Evolutionary conservation across 2,888 invertebrate species (phyloP).

Genomic region (Lymantria monacha): DNA sequence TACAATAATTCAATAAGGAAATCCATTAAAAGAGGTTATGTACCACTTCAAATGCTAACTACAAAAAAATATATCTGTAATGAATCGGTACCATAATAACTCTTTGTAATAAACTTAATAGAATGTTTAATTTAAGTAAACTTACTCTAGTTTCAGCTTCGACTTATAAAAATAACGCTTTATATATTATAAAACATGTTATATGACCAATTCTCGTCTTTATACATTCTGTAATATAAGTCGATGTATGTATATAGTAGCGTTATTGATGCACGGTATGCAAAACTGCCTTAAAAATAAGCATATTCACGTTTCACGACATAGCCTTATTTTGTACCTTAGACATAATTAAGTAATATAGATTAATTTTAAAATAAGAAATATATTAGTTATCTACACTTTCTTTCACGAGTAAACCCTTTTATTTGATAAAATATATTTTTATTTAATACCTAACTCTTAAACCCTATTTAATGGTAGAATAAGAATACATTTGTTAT

Average conservation of each 20-base stretch:
- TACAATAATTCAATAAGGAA: too few relatives aligned
- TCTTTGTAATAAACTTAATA: too few relatives aligned
- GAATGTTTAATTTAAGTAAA: too few relatives aligned
- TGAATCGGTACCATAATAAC: too few relatives aligned
- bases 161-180: slow-evolving; percentile 58
- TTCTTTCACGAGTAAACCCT: slow-evolving; percentile 52
- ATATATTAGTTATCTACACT: slow-evolving; percentile 48
- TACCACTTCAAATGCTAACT: too few relatives aligned
- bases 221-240: slow-evolving; percentile 43
- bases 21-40: too few relatives aligned
- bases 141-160: slow-evolving; percentile 22
- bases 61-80: too few relatives aligned
- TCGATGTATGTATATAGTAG: slow-evolving; percentile 62
- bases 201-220: slow-evolving; percentile 69
- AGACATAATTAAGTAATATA: slow-evolving; percentile 43
- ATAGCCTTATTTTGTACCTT: slow-evolving; percentile 80
- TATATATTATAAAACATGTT: slow-evolving; percentile 52
- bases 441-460: slow-evolving; percentile 6
- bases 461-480: too few relatives aligned
- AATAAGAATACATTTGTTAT: too few relatives aligned
- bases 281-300: slow-evolving; percentile 76
- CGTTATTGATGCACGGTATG: slow-evolving; percentile 66
- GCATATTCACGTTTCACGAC: slow-evolving; percentile 75
- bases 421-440: slow-evolving; percentile 31
- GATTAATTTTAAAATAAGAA: slow-evolving; percentile 29